Evolutionary conservation across 2,113 vertebrate species (phyloP), one percentile per base, ranked within the genome.

Genomic region (Rhinoderma darwinii): DNA sequence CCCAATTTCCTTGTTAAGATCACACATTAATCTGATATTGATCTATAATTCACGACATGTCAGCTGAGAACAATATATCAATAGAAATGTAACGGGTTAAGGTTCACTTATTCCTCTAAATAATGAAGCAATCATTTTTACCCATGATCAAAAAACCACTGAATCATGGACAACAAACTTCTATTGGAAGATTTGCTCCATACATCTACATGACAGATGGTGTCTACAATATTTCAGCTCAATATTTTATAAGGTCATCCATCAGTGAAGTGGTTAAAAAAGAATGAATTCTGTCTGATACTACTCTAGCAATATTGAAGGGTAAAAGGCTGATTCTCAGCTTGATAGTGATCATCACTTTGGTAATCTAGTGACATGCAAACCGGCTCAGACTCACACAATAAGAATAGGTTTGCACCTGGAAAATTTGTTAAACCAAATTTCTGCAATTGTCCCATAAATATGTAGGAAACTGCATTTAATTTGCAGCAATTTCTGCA

Each of bases 101-200:
- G 86, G 78, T 87, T 82, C 86, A 82, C 78, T 61, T 82, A 74
- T 43, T 87, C n/a, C 73, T 87, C 78, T 82, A 82, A 74, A 82
- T 87, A 87, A 87, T 87, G 79, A 87, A 87, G 86, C 70, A 82
- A 87, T 87, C 78, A 87, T 87, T 87, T 86, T 87, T 82, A 82
- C 78, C 51, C 51, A 82, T 87, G 86, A 87, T 87, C 86, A 87
- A 87, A 82, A 87, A 87, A 14, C 25, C 78, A 87, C 86, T 87
- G 86, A 87, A 87, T 87, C 86, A 82, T 87, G 79, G 86, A 87
- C 85, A 86, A 86, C 66, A 86, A 72, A 73, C 86, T 75, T 75
- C 51, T 74, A 59, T 70, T 63, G 78, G 72, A 87, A 82, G 50
- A 82, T 59, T 54, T 82, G 78, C 54, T 43, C 47, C 68, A 82